Conservation (phyloP, 2,113 vertebrate species). For the Lampris incognitus region DNA sequence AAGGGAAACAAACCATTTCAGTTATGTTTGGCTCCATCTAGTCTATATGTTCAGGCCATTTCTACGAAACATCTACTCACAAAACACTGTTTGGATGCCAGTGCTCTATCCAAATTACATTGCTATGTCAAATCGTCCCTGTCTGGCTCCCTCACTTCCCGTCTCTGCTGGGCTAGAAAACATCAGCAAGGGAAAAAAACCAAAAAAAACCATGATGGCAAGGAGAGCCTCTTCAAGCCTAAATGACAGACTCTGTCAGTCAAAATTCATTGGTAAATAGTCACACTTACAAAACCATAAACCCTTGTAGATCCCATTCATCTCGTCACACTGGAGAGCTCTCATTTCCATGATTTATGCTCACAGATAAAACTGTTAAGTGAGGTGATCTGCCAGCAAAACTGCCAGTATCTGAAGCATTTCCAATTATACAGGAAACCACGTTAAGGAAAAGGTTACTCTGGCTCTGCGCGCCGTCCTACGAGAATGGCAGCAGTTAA, state of each 20-base stretch:
- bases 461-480: slow-evolving; percentile 29
- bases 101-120: slow-evolving; percentile 32
- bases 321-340: slow-evolving; percentile 20
- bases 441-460: slow-evolving; percentile 74
- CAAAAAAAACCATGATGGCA: background rate
- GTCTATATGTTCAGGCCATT: slow-evolving; percentile 16
- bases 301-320: slow-evolving; percentile 34
- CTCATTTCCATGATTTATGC: slow-evolving; percentile 71
- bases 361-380: slow-evolving; percentile 55
- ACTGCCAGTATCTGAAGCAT: slow-evolving; percentile 66
- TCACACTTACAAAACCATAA: slow-evolving; percentile 44
- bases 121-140: background rate
- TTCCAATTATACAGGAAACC: slow-evolving; percentile 77
- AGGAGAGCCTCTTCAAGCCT: background rate
- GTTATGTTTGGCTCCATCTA: background rate
- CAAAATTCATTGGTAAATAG: slow-evolving; percentile 33
- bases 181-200: background rate
- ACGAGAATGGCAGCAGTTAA: slow-evolving; percentile 71
- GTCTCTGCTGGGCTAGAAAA: slow-evolving; percentile 25
- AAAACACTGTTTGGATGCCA: slow-evolving; percentile 21
- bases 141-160: slow-evolving; percentile 20
- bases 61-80: slow-evolving; percentile 1
- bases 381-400: slow-evolving; percentile 57
- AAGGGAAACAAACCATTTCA: slow-evolving; percentile 3
- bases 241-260: slow-evolving; percentile 20